Conservation (phyloP, 2,113 vertebrate species). For the Anolis sagrei region DNA sequence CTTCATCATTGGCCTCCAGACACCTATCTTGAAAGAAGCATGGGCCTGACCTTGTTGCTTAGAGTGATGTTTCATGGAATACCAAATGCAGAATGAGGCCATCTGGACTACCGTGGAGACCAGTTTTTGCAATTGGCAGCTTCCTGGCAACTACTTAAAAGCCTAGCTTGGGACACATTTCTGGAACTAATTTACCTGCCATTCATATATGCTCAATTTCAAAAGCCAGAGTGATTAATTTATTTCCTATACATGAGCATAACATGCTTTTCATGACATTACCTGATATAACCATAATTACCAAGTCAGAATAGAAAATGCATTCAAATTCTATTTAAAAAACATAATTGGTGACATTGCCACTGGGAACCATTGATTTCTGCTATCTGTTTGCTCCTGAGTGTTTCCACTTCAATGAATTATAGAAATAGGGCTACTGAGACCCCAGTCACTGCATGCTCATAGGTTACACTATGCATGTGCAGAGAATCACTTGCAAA, state of each 20-base stretch:
- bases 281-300: constrained; percentile 68
- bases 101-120: neutral
- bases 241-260: constrained; percentile 63
- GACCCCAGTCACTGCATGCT: constrained; percentile 63
- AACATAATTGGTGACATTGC: constrained; percentile 71
- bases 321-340: constrained; percentile 72
- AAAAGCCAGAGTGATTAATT: constrained; percentile 57
- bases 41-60: neutral
- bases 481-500: constrained; percentile 66
- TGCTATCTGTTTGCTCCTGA: constrained; percentile 74
- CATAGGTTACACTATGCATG: constrained; percentile 62
- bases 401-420: constrained; percentile 75
- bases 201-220: constrained; percentile 47
- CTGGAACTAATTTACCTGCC: constrained; percentile 45
- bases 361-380: constrained; percentile 75
- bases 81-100: neutral
- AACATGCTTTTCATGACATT: constrained; percentile 67
- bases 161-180: constrained; percentile 50
- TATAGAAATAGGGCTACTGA: constrained; percentile 71
- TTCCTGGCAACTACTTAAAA: constrained; percentile 60
- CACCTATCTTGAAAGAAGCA: neutral
- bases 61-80: neutral
- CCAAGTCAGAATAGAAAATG: constrained; percentile 65
- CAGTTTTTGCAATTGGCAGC: constrained; percentile 47
- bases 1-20: neutral